Percentiles rank a stretch among this genome's conserved stretches.
phyloP scores from a whole-genome alignment of 2,888 invertebrate genomes.

The Nemapogon koenigi region DNA sequence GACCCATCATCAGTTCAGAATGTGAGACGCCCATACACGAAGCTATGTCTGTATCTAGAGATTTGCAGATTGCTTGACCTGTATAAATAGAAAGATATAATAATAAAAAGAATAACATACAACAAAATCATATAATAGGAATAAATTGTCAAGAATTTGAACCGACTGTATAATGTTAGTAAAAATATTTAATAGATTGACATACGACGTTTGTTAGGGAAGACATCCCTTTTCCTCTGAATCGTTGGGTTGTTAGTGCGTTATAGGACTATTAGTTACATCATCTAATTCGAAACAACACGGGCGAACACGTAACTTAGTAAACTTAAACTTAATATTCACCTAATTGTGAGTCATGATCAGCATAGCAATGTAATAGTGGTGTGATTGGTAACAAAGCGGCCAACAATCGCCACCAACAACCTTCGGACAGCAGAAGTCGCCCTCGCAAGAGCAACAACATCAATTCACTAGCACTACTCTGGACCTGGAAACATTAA shows the following conservation, averaged over 20 bases:
- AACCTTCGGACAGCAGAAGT: slow-evolving; percentile 63
- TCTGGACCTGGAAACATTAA: slow-evolving; percentile 50
- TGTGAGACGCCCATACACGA: slow-evolving; percentile 62
- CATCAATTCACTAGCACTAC: slow-evolving; percentile 66
- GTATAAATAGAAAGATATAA: slow-evolving; percentile 20
- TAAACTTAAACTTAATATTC: too few species aligned
- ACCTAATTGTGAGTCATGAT: slow-evolving; percentile 52
- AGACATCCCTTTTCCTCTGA: too few species aligned
- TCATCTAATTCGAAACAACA: too few species aligned
- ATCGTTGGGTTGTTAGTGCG: too few species aligned
- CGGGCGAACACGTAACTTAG: too few species aligned
- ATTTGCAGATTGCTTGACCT: slow-evolving; percentile 68
- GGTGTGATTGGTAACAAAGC: slow-evolving; percentile 67
- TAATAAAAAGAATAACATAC: too few species aligned
- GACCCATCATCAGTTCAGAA: slow-evolving; percentile 49
- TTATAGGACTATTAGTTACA: too few species aligned
- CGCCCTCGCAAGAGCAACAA: slow-evolving; percentile 69
- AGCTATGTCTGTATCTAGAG: slow-evolving; percentile 69
- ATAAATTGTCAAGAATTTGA: too few species aligned
- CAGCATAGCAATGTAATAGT: slow-evolving; percentile 65
- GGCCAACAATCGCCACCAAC: slow-evolving; percentile 68
- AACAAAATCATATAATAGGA: too few species aligned
- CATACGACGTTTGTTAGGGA: too few species aligned
- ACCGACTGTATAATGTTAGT: too few species aligned
- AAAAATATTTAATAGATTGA: too few species aligned